phyloP scores from a whole-genome alignment of 2,888 invertebrate species.

The Eretmocerus hayati region DNA sequence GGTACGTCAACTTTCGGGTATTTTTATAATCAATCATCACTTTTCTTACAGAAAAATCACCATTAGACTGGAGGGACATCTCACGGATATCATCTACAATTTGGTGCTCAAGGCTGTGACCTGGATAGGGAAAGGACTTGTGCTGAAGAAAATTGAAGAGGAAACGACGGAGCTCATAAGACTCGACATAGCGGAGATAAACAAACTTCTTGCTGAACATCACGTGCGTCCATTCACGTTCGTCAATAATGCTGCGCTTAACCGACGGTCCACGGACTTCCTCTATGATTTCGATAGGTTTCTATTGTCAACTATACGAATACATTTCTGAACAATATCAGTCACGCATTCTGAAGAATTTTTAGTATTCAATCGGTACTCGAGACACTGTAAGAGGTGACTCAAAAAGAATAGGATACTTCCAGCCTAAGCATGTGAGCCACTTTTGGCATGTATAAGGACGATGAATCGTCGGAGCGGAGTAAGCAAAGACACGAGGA shows the following conservation, averaged over 20 bases:
- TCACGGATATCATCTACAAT: slow-evolving; percentile 9
- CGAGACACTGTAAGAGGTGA: no score
- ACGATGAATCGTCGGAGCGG: no score
- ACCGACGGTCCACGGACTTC: not conserved
- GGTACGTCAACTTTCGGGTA: not conserved
- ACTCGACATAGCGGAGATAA: not conserved
- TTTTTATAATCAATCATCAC: not conserved
- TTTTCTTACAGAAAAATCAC: slow-evolving; percentile 4
- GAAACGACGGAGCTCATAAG: not conserved
- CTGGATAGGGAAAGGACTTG: not conserved
- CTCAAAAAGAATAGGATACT: no score
- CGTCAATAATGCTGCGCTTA: not conserved
- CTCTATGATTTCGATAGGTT: not conserved
- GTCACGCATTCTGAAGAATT: no score
- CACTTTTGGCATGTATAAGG: no score
- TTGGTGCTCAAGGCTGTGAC: slow-evolving; percentile 1
- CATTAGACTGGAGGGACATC: slow-evolving; percentile 5
- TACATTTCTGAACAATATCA: no score
- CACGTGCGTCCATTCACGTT: not conserved
- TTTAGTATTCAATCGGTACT: no score
- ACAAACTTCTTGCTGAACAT: not conserved
- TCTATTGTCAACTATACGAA: not conserved
- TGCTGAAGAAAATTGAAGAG: slow-evolving; percentile 4
- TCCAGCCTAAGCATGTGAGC: no score
- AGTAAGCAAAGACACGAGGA: no score